Base-by-base conservation (phyloP, 1,140 invertebrate species). In the Cyclina sinensis region DNA sequence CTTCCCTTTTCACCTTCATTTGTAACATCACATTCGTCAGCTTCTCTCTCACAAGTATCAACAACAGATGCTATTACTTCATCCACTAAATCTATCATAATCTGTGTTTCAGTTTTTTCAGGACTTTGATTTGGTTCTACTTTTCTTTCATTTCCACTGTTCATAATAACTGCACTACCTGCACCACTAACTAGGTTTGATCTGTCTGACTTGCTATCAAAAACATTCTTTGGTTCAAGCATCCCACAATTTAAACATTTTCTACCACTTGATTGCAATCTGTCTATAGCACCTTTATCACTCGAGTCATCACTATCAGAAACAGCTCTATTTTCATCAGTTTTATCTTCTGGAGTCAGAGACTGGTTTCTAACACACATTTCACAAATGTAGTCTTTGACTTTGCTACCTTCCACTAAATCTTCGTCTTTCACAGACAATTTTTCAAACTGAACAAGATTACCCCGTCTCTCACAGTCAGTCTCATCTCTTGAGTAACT, bases 401-500 rank as follows among this genome's bases (percentile, higher is more conserved):
- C 5, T 27, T 57, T 70, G 21, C 35, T 37, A 24, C 16, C 7
- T 70, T 35, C 32, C 14, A 30, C 35, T 4, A 16, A n/a, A 37
- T 70, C 65, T 37, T 35, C 21, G 9, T 35, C 35, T 37, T 70
- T 35, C 21, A 70, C 21, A 16, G 65, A 35, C 21, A 70, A 37
- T 5, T 39, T n/a, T 37, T 70, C 21, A 4, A 70, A 70, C 0
- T 70, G 32, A 70, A 48, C 39, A 46, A 37, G 1, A 83, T 46
- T 30, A 70, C 14, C 18, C 27, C 16, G 37, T 32, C 1, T 62
- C 68, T 46, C 80, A 27, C 48, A 48, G 14, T 46, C 37, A n/a
- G 32, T 54, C 39, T 89, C 84, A 48, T n/a, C 37, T 48, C 57
- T 35, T 46, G 74, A 59, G 30, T 32, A n/a, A 37, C 48, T 70